phyloP scores from a whole-genome alignment of 2,888 invertebrate species.

The Drosophila pseudotalamancana region DNA sequence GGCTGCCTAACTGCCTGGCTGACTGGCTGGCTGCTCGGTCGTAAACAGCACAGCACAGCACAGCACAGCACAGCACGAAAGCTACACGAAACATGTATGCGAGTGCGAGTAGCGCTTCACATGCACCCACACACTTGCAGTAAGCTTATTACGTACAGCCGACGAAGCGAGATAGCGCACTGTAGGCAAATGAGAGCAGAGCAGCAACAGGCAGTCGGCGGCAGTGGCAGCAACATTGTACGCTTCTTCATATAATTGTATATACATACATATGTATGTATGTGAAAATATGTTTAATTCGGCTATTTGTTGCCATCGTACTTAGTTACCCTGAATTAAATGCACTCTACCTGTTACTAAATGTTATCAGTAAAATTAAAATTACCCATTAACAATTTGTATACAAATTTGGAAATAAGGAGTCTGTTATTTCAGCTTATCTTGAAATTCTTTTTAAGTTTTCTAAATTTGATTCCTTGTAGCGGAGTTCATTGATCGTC shows the following conservation, averaged over 20 bases:
- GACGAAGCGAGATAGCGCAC: constrained; percentile 42
- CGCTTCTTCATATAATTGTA: constrained; percentile 14
- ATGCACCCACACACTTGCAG: constrained; percentile 56
- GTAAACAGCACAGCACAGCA: constrained; percentile 51
- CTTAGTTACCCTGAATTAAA: constrained; percentile 37
- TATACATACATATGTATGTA: not conserved
- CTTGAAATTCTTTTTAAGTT: not conserved
- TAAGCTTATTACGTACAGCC: constrained; percentile 61
- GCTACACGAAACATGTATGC: constrained; percentile 41
- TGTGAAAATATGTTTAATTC: constrained; percentile 33
- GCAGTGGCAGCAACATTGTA: constrained; percentile 13
- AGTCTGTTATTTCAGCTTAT: not conserved
- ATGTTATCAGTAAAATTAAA: not conserved
- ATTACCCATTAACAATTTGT: not conserved
- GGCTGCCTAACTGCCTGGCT: constrained; percentile 34
- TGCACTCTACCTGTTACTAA: constrained; percentile 24
- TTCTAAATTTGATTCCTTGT: constrained; percentile 1
- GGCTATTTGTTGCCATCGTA: constrained; percentile 46
- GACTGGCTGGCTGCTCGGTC: constrained; percentile 21
- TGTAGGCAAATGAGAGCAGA: constrained; percentile 54
- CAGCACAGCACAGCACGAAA: constrained; percentile 52
- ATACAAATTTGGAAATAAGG: not conserved
- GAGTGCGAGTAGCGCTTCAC: constrained; percentile 28
- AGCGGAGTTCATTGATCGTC: constrained; percentile 21
- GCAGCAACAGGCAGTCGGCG: constrained; percentile 55